Base-by-base conservation (phyloP, 2,888 invertebrate species). In the Acleris sparsana region DNA sequence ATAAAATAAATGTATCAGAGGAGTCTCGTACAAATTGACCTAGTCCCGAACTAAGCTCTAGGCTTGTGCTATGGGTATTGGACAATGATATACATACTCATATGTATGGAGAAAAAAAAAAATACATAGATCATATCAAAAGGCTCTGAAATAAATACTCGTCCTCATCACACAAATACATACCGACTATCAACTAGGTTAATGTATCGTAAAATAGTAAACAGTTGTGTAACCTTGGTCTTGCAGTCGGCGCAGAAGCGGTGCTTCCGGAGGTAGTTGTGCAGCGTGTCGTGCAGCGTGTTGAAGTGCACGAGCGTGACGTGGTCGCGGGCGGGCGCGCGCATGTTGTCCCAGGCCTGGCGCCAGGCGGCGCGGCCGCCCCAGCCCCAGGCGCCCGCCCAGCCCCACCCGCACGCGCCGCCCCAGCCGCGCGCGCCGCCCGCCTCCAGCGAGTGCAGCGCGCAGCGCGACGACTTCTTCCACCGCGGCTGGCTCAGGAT, bases 221-320 rank as follows among this genome's bases (percentile, higher is more conserved):
- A 84, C 85, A 69, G 25, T 25, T 1, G 25, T 6, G 33, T 33
- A 33, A 98, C 98, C 94, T 98, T 98, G 71, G 97, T 97, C 75
- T 97, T 96, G 84, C 98, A 98, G 83, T 98, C 98, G 3, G 96
- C 95, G 83, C 98, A 98, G 88, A 98, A 98, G 92, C 97, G 95
- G 85, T 98, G 98, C 91, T 98, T 98, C 75, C 97, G 94, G 69
- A 98, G 94, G 88, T 98, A 98, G 73, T 96, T 96, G 80, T 98
- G 97, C 48, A 98, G 93, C 17, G 98, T 98, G 69, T 96, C 95
- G 78, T 97, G 95, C 69, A 98, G 92, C 72, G 96, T 96, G 79
- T 96, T 95, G 72, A 96, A 96, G 87, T 98, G 97, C 63, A 98
- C 96, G 58, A 97, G 94, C 53, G 97, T 96, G 73, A 98, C 96